Evolutionary conservation across 2,888 invertebrate species (phyloP).

Genomic region (Plebejus argus): DNA sequence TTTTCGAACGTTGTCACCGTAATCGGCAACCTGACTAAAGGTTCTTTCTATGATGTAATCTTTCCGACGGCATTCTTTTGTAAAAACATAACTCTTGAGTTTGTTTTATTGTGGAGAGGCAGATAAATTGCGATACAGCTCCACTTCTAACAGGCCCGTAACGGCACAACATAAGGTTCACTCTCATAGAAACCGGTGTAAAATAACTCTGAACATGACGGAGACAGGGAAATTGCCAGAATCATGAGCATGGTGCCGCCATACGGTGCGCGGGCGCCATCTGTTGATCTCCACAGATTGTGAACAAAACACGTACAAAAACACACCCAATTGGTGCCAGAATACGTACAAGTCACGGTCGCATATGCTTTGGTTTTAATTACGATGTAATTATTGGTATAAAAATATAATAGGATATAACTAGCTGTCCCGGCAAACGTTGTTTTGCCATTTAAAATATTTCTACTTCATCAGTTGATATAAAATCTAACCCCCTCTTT

Average conservation of each 20-base stretch:
- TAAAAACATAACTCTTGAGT: conserved; percentile 11
- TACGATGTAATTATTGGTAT: neutral
- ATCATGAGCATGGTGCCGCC: conserved; percentile 50
- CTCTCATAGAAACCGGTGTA: neutral
- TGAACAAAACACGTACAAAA: conserved; percentile 45
- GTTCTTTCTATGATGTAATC: neutral
- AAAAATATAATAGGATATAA: neutral
- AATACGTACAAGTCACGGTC: conserved; percentile 61
- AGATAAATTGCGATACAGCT: neutral
- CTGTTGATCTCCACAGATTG: conserved; percentile 57
- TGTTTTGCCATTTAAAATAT: too few species aligned
- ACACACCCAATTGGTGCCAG: conserved; percentile 57
- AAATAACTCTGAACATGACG: conserved; percentile 32
- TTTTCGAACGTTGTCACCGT: neutral
- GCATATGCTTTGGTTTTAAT: conserved; percentile 58
- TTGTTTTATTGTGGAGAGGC: conserved; percentile 1
- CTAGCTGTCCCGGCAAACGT: too few species aligned
- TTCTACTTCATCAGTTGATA: too few species aligned
- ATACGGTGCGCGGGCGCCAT: conserved; percentile 68
- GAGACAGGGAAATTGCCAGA: conserved; percentile 65
- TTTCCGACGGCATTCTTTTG: neutral
- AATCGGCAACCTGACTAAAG: neutral
- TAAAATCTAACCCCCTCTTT: too few species aligned
- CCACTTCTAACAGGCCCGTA: neutral
- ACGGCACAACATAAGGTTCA: neutral